Conservation (phyloP, 2,888 invertebrate species). For the Itoplectis maculator region DNA sequence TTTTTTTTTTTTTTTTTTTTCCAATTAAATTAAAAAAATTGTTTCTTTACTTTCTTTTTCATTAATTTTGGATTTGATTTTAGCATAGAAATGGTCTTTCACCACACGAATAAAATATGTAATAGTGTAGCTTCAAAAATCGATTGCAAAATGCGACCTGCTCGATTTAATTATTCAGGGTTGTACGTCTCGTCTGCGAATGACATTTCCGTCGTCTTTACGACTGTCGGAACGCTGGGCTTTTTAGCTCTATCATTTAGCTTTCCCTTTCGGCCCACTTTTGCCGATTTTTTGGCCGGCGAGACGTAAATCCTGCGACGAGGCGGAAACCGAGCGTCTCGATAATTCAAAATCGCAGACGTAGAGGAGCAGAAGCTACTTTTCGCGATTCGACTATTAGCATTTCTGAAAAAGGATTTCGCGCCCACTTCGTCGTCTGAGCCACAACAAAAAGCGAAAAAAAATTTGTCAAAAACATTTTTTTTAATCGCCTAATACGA, state of each 20-base stretch:
- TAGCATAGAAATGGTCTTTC: too few relatives aligned
- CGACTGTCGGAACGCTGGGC: neutral
- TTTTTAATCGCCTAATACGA: neutral
- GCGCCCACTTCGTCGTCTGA: neutral
- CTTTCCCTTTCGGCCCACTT: constrained; percentile 20
- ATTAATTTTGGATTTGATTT: too few relatives aligned
- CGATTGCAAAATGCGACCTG: neutral
- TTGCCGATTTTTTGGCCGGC: constrained; percentile 9
- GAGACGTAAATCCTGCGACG: neutral
- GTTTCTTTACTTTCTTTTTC: too few relatives aligned
- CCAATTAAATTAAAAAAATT: too few relatives aligned
- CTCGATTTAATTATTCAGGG: neutral
- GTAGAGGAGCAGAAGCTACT: neutral
- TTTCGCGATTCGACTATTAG: constrained; percentile 2
- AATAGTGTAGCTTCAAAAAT: neutral
- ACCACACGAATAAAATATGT: too few relatives aligned
- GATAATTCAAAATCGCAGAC: constrained; percentile 9
- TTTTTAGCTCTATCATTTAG: neutral
- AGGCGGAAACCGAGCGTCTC: neutral
- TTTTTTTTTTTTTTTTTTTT: too few relatives aligned
- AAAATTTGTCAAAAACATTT: neutral
- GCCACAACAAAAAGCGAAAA: neutral
- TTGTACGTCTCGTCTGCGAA: neutral
- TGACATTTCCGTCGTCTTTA: neutral
- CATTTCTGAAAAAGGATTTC: neutral